Evolutionary conservation across 2,888 invertebrate genomes (phyloP), one percentile per base, ranked within the genome.

Genomic region (Gandaritis pyraliata): DNA sequence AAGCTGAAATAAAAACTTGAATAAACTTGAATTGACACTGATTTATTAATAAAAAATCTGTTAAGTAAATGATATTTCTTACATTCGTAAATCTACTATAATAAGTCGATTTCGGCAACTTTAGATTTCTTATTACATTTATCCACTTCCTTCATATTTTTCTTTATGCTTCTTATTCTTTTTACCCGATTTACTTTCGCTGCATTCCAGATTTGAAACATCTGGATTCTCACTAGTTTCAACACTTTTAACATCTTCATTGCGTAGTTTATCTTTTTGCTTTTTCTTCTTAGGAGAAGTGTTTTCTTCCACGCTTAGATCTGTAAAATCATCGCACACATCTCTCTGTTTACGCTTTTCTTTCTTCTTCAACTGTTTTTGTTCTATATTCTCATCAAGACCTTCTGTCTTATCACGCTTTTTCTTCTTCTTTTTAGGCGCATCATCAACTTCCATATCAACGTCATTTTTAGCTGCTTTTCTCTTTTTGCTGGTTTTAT

Each of bases 271-370:
- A 55, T 75, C 65, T 72, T 77, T 73, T 50, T 75, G 74, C 55
- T 76, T 78, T 64, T 77, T 81, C 70, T 77, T 79, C 65, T 73
- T 78, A 7, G 68, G 69, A 0, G 11, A 4, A 36, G 59, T 60
- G 2, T 16, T 18, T 36, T 47, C 52, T 58, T 63, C 59, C 8
- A 64, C 38, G 6, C 13, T 39, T 7, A 59, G 38, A 30, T 64
- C 39, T 29, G 29, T 48, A 5, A 57, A 39, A 18, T 49, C 18
- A 8, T 51, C 47, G 33, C 41, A 52, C 1, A 53, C 48, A 12
- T 60, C 39, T 39, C 13, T 41, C 39, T 47, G 54, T 33, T 43
- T 74, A 18, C 52, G 59, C 50, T 71, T 69, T 52, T 64, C 66
- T 61, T 78, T 79, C 52, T 78, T 82, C 60, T 75, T 79, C 51